phyloP scores from a whole-genome alignment of 2,113 vertebrate species.

The Columba livia region DNA sequence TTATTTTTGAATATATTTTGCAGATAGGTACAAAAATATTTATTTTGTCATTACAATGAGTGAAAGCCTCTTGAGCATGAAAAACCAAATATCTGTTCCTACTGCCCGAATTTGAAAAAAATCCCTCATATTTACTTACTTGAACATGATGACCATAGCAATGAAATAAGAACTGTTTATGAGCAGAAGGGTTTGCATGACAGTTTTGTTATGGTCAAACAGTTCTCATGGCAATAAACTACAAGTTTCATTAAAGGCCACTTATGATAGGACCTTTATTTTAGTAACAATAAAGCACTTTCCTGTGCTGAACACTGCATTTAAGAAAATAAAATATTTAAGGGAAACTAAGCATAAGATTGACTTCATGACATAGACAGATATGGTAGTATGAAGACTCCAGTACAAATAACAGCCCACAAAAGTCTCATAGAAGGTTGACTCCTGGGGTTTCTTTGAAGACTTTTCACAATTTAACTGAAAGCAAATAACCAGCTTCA shows the following conservation, averaged over 20 bases:
- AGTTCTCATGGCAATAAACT: neutral
- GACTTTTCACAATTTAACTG: neutral
- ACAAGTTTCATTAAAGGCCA: neutral
- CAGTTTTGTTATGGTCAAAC: neutral
- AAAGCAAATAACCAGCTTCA: neutral
- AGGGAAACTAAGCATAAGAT: neutral
- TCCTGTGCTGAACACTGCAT: neutral
- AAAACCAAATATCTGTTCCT: neutral
- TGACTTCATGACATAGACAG: neutral
- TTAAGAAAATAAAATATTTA: neutral
- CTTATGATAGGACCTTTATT: neutral
- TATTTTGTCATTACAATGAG: neutral
- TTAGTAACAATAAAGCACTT: neutral
- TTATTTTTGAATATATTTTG: neutral
- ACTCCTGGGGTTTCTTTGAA: neutral
- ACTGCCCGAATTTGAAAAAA: neutral
- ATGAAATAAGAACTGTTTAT: neutral
- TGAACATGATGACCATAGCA: rapidly evolving
- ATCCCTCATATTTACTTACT: neutral
- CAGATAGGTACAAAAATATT: neutral
- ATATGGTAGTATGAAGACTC: neutral
- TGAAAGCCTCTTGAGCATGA: neutral
- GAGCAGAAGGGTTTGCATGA: neutral
- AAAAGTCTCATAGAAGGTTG: neutral
- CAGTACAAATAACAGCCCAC: neutral